Evolutionary conservation across 2,113 vertebrate genomes (phyloP).

Genomic region (Grammomys dolichurus): DNA sequence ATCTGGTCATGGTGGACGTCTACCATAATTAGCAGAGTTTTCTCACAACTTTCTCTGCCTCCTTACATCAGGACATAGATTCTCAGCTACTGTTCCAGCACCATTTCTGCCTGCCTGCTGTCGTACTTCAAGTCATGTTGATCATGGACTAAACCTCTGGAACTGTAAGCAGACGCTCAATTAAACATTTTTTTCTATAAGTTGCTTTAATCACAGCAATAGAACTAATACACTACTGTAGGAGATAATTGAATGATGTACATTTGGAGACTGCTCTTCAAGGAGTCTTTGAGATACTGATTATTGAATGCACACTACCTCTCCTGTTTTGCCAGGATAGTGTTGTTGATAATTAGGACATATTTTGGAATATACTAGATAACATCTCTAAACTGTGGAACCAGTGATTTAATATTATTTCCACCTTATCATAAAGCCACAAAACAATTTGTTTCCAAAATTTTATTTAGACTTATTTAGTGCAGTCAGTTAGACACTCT

Average conservation of each 20-base stretch:
- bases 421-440: background rate
- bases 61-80: background rate
- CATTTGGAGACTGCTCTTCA: background rate
- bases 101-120: background rate
- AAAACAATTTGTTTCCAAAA: constrained; percentile 27
- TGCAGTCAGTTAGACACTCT: background rate
- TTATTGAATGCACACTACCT: background rate
- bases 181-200: background rate
- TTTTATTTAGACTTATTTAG: constrained; percentile 37
- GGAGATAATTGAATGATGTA: background rate
- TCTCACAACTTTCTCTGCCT: background rate
- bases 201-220: background rate
- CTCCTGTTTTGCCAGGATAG: background rate
- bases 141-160: background rate
- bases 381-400: background rate
- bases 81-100: background rate
- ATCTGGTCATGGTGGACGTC: too few species aligned
- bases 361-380: background rate
- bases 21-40: too few species aligned
- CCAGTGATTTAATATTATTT: constrained; percentile 4
- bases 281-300: background rate
- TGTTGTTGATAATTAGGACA: background rate
- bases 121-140: background rate
- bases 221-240: background rate
- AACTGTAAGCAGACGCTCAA: background rate